Evolutionary conservation across 2,797 vertebrate genomes (phyloP).

Genomic region (Scomberomorus guttatus): DNA sequence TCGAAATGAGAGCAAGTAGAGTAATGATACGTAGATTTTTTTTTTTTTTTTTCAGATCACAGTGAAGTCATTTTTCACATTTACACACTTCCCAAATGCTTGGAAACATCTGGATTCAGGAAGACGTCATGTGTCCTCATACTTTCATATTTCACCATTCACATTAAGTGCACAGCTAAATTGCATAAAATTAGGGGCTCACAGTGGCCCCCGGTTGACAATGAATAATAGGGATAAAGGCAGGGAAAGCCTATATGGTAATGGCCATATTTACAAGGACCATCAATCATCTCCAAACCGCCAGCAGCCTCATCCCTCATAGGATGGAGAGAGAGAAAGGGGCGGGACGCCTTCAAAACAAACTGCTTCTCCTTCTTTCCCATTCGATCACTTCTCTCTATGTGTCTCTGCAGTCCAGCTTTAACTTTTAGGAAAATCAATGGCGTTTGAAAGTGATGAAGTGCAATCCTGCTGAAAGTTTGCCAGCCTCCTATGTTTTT

Average conservation of each 20-base stretch:
- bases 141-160: conserved; percentile 58
- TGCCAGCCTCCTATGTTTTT: conserved; percentile 16
- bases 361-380: conserved; percentile 49
- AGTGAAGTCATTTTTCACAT: background rate
- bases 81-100: background rate
- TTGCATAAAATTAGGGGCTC: conserved; percentile 77
- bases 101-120: conserved; percentile 7
- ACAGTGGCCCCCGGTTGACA: conserved; percentile 72
- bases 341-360: conserved; percentile 65
- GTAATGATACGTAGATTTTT: conserved; percentile 37
- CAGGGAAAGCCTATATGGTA: conserved; percentile 76
- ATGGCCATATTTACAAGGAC: conserved; percentile 80
- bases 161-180: conserved; percentile 71
- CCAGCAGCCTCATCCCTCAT: conserved; percentile 70
- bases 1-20: conserved; percentile 50
- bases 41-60: conserved; percentile 12
- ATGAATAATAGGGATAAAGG: conserved; percentile 79
- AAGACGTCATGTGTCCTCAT: conserved; percentile 22
- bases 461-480: conserved; percentile 36
- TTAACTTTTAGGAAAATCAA: conserved; percentile 66
- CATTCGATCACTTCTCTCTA: conserved; percentile 21
- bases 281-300: conserved; percentile 81
- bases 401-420: conserved; percentile 28
- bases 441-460: conserved; percentile 59
- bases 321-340: conserved; percentile 58